phyloP scores from a whole-genome alignment of 2,888 invertebrate species.

The Dromius quadrimaculatus region DNA sequence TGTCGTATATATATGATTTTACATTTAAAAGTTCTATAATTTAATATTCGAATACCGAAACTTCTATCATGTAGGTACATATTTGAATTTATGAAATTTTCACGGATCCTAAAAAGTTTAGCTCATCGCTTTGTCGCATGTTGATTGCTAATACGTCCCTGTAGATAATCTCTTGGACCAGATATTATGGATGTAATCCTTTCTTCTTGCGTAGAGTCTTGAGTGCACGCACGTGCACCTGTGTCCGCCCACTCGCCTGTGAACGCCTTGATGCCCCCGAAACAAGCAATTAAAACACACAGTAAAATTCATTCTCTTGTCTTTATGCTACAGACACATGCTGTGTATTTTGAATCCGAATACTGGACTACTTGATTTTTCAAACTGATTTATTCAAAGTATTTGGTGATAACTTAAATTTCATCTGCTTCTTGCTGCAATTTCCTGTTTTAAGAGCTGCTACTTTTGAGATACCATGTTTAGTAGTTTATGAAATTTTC shows the following conservation, averaged over 20 bases:
- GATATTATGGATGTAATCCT: conserved; percentile 40
- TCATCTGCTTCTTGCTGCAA: neutral
- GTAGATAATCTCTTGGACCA: neutral
- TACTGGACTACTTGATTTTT: neutral
- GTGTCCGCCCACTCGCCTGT: conserved; percentile 9
- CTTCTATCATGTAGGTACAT: too few species aligned
- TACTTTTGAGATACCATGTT: conserved; percentile 16
- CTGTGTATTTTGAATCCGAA: too few species aligned
- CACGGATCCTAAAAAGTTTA: too few species aligned
- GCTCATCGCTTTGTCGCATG: too few species aligned
- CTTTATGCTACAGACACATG: neutral
- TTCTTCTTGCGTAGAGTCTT: neutral
- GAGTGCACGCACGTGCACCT: conserved; percentile 25
- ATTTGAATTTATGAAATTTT: too few species aligned
- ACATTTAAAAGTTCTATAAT: too few species aligned
- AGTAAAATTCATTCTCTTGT: too few species aligned
- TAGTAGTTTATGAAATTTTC: conserved; percentile 38
- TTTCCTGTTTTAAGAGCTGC: conserved; percentile 9
- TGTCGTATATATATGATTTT: too few species aligned
- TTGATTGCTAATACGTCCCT: too few species aligned
- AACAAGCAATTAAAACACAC: conserved; percentile 27
- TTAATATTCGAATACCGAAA: too few species aligned
- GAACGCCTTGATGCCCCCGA: conserved; percentile 18
- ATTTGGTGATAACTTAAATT: neutral
- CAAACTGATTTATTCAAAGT: neutral